Base-by-base conservation (phyloP, 2,113 vertebrate genomes). In the Pipra filicauda region DNA sequence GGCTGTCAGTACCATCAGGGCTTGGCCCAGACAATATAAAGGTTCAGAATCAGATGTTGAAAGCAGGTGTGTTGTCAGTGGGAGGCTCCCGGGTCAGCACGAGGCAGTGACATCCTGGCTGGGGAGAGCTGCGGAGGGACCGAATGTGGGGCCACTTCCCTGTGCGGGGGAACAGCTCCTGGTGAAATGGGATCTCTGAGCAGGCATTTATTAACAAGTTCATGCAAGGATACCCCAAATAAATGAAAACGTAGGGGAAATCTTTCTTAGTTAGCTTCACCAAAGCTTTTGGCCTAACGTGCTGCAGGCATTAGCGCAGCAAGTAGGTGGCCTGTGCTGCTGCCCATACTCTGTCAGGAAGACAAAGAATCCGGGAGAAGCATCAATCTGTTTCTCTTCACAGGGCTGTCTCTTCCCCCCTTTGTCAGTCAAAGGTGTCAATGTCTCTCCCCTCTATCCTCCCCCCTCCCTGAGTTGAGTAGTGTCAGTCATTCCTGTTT, bases 401-500 rank as follows among this genome's bases (percentile, higher is more conserved):
- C 97, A 98, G 96, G 97, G 94, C 97, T 98, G 98, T 98, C 97
- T 98, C 96, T 97, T 96, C 95, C 97, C 95, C 95, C 80, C 92
- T 97, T 97, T 97, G 97, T 97, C 97, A 97, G 96, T 97, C 96
- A 97, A 96, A 97, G 97, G 97, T 97, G 97, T 97, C 97, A 96
- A 94, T 96, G 94, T 97, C 93, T 95, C 96, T 96, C 97, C 94
- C 96, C 98, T 97, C 97, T 94, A 96, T 96, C 93, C 97, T 97
- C 97, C 95, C 96, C 97, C 97, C 96, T 95, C 95, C 92, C 83
- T 17, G 67, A 97, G 94, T 69, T 98, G 97, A 97, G 97, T 96
- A 95, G 97, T 98, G 98, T 98, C 98, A 98, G 98, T 98, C 98
- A 98, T 97, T 97, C 97, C 96, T 97, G 97, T 95, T 97, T 98